Base-by-base conservation (phyloP, 2,797 vertebrate genomes). In the Peromyscus nudipes region DNA sequence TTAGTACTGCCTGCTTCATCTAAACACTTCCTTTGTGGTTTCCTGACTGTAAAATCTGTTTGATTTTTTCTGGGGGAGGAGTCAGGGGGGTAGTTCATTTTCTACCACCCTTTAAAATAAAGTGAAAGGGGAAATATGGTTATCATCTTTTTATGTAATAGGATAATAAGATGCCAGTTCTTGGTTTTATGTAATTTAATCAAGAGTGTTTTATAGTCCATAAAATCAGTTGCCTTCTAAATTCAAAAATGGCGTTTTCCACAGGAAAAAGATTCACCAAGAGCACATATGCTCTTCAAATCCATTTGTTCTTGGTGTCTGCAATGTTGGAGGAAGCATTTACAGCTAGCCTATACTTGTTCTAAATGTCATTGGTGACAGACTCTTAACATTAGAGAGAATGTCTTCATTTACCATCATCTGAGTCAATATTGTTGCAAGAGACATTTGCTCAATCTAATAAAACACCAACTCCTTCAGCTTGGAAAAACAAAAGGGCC, bases 341-440 rank as follows among this genome's bases (percentile, higher is more conserved):
- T 79, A 2, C 19, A 93, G 62, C 46, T 92, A 55, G 84, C 40
- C 73, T 64, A 0, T 82, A 25, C 82, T 93, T 84, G 81, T 86
- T 96, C 57, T 80, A 93, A 97, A 96, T 86, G 88, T 95, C 95
- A 89, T 21, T 80, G 95, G 64, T 90, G 92, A 95, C 81, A 89
- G 77, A 25, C 1, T 95, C 86, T 96, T 88, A 89, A 62, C 67
- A 37, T 91, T 86, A 92, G 67, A 94, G 92, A 57, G 93, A 94
- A 89, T 40, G 57, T 88, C 88, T 97, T 96, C 85, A 89, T 89
- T 87, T 92, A 27, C 90, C 73, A 81, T 95, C 93, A 79, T 94
- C 92, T 97, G 85, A 97, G 96, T 94, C 90, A 96, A 95, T 92
- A 96, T 89, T 96, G 73, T 89, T 96, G 11, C 79, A 96, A 93